Percentiles rank a stretch among this genome's conserved stretches.
Evolutionary conservation across 2,888 invertebrate genomes (phyloP).

Genomic region (Epicampocera succincta): DNA sequence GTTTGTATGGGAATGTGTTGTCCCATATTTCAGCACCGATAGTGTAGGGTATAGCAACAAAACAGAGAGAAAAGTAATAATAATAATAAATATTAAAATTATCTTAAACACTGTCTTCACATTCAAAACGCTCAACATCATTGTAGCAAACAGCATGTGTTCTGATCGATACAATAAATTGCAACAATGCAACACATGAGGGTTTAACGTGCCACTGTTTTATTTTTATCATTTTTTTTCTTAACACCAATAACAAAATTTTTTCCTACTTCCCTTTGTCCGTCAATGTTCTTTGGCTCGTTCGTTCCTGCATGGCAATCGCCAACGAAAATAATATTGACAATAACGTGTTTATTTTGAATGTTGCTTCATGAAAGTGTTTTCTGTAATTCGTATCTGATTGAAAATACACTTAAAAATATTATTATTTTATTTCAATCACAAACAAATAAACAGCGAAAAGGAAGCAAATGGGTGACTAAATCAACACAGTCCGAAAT

Average conservation of each 20-base stretch:
- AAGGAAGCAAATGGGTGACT: too few species aligned
- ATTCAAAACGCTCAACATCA: slow-evolving; percentile 51
- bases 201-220: slow-evolving; percentile 66
- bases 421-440: not conserved
- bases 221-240: slow-evolving; percentile 9
- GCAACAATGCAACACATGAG: slow-evolving; percentile 62
- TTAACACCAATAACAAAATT: slow-evolving; percentile 41
- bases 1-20: not conserved
- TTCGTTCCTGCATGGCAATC: slow-evolving; percentile 20
- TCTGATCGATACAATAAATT: slow-evolving; percentile 67
- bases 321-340: slow-evolving; percentile 43
- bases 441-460: too few species aligned
- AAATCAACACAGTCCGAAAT: too few species aligned
- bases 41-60: slow-evolving; percentile 20
- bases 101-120: slow-evolving; percentile 59
- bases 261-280: slow-evolving; percentile 41
- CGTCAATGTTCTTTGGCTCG: slow-evolving; percentile 30
- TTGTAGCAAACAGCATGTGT: slow-evolving; percentile 62
- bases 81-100: slow-evolving; percentile 64
- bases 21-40: not conserved
- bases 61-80: slow-evolving; percentile 26
- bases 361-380: slow-evolving; percentile 22
- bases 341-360: slow-evolving; percentile 52
- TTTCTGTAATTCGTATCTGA: slow-evolving; percentile 18
- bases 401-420: slow-evolving; percentile 39